phyloP scores from a whole-genome alignment of 1,140 invertebrate species.

The Oncopeltus fasciatus region DNA sequence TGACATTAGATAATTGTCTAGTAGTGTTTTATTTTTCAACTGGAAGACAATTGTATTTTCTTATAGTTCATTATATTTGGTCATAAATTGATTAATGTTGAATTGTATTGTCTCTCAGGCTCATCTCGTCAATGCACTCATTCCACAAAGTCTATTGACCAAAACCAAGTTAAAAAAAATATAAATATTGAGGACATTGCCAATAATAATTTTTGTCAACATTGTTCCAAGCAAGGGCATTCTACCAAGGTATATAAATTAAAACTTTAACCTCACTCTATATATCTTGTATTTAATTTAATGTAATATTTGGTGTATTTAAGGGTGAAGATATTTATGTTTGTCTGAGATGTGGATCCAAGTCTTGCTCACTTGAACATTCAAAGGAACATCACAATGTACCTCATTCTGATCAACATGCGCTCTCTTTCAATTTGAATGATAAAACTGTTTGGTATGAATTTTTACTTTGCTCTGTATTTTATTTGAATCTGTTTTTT shows the following conservation, averaged over 20 bases:
- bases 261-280: not conserved
- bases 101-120: no score
- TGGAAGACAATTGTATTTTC: not conserved
- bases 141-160: slow-evolving; percentile 4
- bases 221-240: slow-evolving; percentile 4
- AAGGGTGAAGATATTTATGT: slow-evolving; percentile 30
- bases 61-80: not conserved
- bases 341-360: slow-evolving; percentile 45
- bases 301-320: not conserved
- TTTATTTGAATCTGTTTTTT: no score
- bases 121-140: not conserved
- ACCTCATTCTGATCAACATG: slow-evolving; percentile 59
- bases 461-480: no score
- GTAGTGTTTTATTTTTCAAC: not conserved
- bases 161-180: slow-evolving; percentile 4
- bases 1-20: not conserved
- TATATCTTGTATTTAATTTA: not conserved
- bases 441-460: slow-evolving; percentile 59
- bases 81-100: not conserved
- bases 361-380: slow-evolving; percentile 63
- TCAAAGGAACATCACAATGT: slow-evolving; percentile 60
- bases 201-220: slow-evolving; percentile 7
- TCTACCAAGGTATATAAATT: not conserved
- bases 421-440: slow-evolving; percentile 53
- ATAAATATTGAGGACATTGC: slow-evolving; percentile 3